Conservation (phyloP, 2,113 vertebrate genomes). For the Microcebus tavaratra region DNA sequence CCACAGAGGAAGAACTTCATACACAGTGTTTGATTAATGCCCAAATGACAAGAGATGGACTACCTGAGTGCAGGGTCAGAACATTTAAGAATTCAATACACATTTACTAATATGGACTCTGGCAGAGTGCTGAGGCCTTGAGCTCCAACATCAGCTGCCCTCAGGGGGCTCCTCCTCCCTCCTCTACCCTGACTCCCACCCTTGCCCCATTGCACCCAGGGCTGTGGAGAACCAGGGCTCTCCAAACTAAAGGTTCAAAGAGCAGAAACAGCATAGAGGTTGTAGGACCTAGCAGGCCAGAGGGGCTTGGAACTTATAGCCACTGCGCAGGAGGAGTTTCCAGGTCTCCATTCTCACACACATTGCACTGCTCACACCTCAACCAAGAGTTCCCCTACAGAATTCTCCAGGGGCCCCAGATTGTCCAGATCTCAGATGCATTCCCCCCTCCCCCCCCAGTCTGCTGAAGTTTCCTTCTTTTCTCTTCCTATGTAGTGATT, state of each 20-base stretch:
- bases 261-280: background rate
- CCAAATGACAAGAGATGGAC: background rate
- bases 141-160: background rate
- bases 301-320: background rate
- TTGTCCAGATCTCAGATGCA: background rate
- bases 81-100: constrained; percentile 16
- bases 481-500: constrained; percentile 87
- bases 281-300: background rate
- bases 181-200: background rate
- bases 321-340: background rate
- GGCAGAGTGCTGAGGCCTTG: background rate
- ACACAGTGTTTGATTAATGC: background rate
- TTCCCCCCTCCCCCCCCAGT: background rate
- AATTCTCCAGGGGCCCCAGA: background rate
- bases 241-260: background rate
- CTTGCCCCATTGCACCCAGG: background rate
- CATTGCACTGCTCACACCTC: background rate
- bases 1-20: background rate
- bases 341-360: background rate
- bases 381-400: background rate
- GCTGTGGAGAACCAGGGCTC: background rate
- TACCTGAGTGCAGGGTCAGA: background rate
- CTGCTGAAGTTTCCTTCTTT: background rate
- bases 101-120: background rate
- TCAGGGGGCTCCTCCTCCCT: background rate